phyloP scores from a whole-genome alignment of 2,113 vertebrate genomes.

The Montifringilla adamsi region DNA sequence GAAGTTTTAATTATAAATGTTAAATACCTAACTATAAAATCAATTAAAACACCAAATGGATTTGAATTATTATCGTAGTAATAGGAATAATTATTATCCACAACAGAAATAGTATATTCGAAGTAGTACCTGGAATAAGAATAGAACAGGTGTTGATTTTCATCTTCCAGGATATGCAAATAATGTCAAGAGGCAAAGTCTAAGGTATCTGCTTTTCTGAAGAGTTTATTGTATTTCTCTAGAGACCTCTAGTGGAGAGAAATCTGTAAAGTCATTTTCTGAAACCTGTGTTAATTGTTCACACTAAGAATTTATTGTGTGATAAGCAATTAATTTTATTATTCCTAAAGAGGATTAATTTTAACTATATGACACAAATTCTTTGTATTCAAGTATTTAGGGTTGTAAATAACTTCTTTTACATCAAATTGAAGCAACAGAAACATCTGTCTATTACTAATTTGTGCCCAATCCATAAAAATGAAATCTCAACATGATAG shows the following conservation, averaged over 20 bases:
- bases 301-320: background rate
- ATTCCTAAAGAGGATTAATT: background rate
- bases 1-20: background rate
- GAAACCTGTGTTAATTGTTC: background rate
- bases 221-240: constrained; percentile 59
- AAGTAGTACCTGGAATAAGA: background rate
- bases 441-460: background rate
- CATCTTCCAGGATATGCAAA: background rate
- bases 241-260: constrained; percentile 78
- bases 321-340: background rate
- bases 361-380: background rate
- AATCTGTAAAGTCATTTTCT: background rate
- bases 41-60: background rate
- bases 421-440: background rate
- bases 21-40: background rate
- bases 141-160: background rate
- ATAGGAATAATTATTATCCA: background rate
- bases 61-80: background rate
- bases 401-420: background rate
- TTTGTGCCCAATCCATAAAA: background rate
- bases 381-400: background rate
- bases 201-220: background rate
- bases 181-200: background rate
- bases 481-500: background rate
- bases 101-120: background rate